Percentiles rank a stretch among this genome's conserved stretches.
These are phyloP conservation scores for Drosophila busckii DNA, from an alignment of 1,140 invertebrate genomes.

Conservation along the genomic window DNA sequence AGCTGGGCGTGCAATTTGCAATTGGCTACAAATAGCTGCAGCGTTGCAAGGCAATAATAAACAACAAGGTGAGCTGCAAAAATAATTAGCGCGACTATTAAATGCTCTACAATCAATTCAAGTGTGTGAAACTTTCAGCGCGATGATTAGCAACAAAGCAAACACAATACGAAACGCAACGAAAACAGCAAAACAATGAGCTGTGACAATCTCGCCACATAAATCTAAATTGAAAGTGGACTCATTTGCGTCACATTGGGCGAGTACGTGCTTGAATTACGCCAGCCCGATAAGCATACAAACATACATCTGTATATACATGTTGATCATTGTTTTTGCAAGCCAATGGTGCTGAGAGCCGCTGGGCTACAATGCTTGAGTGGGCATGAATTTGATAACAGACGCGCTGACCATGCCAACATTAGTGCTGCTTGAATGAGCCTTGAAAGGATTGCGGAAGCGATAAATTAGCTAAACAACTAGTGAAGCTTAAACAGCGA, in stretches of 20 bases:
- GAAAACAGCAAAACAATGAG: conserved; percentile 16
- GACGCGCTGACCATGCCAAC: conserved; percentile 13
- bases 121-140: background rate
- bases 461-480: conserved; percentile 1
- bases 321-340: conserved; percentile 43
- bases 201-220: conserved; percentile 40
- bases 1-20: too few relatives aligned
- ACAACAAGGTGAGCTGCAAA: background rate
- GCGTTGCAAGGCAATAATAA: background rate
- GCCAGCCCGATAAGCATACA: conserved; percentile 6
- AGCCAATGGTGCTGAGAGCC: too few relatives aligned
- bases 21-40: too few relatives aligned
- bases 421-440: conserved; percentile 42
- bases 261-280: conserved; percentile 31
- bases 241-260: conserved; percentile 35
- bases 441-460: conserved; percentile 21
- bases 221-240: conserved; percentile 65
- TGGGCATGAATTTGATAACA: conserved; percentile 22
- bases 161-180: too few relatives aligned
- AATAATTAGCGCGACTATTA: background rate
- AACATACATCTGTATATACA: background rate
- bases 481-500: conserved; percentile 2
- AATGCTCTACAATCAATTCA: background rate
- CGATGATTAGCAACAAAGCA: background rate
- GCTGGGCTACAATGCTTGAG: too few relatives aligned